These are phyloP conservation scores for Neoaliturus tenellus DNA, from an alignment of 2,888 invertebrate genomes.

Conservation along the genomic window DNA sequence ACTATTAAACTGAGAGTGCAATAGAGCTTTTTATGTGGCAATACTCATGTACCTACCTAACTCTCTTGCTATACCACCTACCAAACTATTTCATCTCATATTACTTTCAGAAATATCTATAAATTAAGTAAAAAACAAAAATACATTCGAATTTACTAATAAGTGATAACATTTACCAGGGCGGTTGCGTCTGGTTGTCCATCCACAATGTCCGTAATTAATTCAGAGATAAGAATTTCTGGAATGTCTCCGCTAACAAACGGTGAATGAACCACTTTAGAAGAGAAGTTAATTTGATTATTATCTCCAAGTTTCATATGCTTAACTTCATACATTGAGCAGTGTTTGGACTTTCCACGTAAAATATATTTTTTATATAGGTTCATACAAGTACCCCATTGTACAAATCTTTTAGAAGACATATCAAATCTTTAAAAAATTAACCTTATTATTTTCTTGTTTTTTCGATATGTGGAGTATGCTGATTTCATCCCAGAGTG, in stretches of 20 bases:
- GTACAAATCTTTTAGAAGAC: background rate
- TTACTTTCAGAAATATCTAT: no score
- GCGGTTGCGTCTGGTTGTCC: conserved; percentile 80
- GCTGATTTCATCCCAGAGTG: no score
- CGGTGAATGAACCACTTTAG: conserved; percentile 61
- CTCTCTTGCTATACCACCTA: no score
- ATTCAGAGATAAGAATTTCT: conserved; percentile 74
- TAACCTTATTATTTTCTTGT: no score
- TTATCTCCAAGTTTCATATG: background rate
- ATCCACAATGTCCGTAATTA: conserved; percentile 78
- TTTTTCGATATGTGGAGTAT: no score
- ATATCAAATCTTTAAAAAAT: background rate
- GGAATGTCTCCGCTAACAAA: conserved; percentile 62
- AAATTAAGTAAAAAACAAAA: no score
- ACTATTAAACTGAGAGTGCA: no score
- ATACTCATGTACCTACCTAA: no score
- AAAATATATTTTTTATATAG: background rate
- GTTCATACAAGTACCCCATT: background rate
- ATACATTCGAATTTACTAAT: no score
- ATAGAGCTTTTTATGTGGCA: no score
- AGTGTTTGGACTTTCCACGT: background rate
- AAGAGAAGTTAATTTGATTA: background rate
- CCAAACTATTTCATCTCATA: no score
- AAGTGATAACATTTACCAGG: conserved; percentile 77
- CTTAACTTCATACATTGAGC: background rate